Evolutionary conservation across 2,113 vertebrate species (phyloP).

Genomic region (Daubentonia madagascariensis): DNA sequence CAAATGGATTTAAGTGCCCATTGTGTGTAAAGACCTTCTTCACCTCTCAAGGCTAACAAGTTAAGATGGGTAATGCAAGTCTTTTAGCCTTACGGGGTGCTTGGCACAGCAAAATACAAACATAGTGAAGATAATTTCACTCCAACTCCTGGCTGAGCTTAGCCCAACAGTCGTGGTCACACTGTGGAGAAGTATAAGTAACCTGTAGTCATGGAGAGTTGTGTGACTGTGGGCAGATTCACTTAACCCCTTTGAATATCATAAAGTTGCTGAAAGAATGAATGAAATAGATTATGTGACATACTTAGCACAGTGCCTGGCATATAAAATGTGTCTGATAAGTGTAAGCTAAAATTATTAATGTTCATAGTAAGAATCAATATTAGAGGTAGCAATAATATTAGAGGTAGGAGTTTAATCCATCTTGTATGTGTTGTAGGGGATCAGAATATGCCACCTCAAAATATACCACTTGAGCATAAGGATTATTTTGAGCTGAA

Average conservation of each 20-base stretch:
- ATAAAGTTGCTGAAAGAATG: background rate
- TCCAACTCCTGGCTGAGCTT: background rate
- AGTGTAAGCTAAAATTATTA: background rate
- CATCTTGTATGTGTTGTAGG: background rate
- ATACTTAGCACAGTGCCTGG: background rate
- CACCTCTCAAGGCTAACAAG: conserved; percentile 47
- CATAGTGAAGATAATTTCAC: background rate
- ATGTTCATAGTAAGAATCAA: background rate
- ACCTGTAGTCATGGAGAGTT: background rate
- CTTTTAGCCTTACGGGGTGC: background rate
- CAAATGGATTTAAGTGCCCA: conserved; percentile 38
- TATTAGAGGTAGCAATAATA: background rate
- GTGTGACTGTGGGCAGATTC: background rate
- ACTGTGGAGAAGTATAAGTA: background rate
- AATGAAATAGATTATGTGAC: background rate
- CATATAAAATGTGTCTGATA: background rate
- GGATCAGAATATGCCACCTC: background rate
- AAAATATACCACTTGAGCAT: background rate
- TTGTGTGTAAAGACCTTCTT: conserved; percentile 10
- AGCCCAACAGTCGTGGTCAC: background rate
- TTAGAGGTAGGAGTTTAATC: background rate
- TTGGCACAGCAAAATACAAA: conserved; percentile 37
- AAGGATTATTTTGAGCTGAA: background rate
- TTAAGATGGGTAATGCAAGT: background rate
- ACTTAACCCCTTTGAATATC: background rate